Evolutionary conservation across 2,888 invertebrate species (phyloP), one percentile per base, ranked within the genome.

Genomic region (Campopleginae sp.): DNA sequence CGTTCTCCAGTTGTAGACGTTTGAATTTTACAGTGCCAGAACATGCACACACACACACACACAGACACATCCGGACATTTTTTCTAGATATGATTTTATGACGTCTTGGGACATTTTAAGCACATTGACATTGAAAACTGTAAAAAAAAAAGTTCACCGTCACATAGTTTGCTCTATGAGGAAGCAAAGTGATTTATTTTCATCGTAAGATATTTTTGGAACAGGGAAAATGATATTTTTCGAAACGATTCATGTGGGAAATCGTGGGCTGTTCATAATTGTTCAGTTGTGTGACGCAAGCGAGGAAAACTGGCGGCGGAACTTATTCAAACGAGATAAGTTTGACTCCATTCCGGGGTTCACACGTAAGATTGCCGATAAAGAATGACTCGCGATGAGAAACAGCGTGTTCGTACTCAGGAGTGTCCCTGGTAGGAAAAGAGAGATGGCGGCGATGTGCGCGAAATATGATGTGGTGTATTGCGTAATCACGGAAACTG

Each of bases 401-500:
- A 84, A 84, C 82, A 86, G 84, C 80, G 84, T 84, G 66, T 84
- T 78, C 42, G 17, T 27, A 74, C 58, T 68, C 65, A 58, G 19
- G 63, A 46, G 12, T 33, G 51, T 23, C 27, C 54, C 38, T 31
- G 44, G n/a, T n/a, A n/a, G 14, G 19, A 44, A 19, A 33, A 54
- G 23, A 65, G 75, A 63, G 78, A 83, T 84, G 63, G 19, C 12
- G 31, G 17, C 17, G 80, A 84, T 77, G 72, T 68, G 44, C 23
- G 66, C 66, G 72, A 80, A 84, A 80, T 84, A 58, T 61, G n/a
- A 12, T 80, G 19, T 66, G 66, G 66, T 19, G 42, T 66, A 82
- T 89, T 87, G 82, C 87, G 74, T 79, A 87, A 87, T 38, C 66
- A 63, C 66, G 80, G 83, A 83, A 82, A 85, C 83, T 82, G 76